Evolutionary conservation across 2,797 vertebrate genomes (phyloP).

Genomic region (Discoglossus pictus): DNA sequence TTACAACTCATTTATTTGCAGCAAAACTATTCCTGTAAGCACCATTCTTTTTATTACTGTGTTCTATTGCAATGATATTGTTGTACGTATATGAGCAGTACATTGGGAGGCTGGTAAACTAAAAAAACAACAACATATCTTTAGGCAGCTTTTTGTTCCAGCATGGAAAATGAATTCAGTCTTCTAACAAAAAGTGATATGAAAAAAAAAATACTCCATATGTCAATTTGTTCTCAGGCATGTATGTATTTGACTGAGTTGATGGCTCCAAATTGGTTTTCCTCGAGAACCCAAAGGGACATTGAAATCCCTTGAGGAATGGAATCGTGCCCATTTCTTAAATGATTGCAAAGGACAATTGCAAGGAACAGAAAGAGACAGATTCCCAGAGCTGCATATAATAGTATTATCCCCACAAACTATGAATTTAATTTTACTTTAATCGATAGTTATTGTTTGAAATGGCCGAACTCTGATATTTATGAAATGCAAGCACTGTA

Average conservation of each 20-base stretch:
- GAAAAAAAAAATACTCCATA: conserved; percentile 24
- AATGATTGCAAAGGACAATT: conserved; percentile 67
- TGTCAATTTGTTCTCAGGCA: conserved; percentile 43
- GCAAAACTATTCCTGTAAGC: not conserved
- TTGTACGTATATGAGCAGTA: no score
- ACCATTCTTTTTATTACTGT: conserved; percentile 1
- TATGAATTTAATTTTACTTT: conserved; percentile 70
- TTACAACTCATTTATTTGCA: conserved; percentile 15
- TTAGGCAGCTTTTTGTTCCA: conserved; percentile 13
- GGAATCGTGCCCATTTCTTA: conserved; percentile 58
- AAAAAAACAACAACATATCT: conserved; percentile 22
- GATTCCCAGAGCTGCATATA: conserved; percentile 47
- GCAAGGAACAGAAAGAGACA: conserved; percentile 54
- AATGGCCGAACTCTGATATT: conserved; percentile 23
- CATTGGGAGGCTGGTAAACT: no score
- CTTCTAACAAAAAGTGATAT: conserved; percentile 28
- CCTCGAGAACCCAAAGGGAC: conserved; percentile 37
- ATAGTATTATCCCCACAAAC: conserved; percentile 68
- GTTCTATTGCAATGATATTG: not conserved
- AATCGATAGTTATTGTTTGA: conserved; percentile 38
- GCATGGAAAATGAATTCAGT: conserved; percentile 1
- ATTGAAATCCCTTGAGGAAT: conserved; percentile 37
- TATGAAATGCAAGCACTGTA: conserved; percentile 6
- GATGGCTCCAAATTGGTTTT: conserved; percentile 45
- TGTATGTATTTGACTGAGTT: conserved; percentile 38